These are phyloP conservation scores for Drosophila neonasuta DNA, from an alignment of 2,888 invertebrate genomes.

Conservation along the genomic window DNA sequence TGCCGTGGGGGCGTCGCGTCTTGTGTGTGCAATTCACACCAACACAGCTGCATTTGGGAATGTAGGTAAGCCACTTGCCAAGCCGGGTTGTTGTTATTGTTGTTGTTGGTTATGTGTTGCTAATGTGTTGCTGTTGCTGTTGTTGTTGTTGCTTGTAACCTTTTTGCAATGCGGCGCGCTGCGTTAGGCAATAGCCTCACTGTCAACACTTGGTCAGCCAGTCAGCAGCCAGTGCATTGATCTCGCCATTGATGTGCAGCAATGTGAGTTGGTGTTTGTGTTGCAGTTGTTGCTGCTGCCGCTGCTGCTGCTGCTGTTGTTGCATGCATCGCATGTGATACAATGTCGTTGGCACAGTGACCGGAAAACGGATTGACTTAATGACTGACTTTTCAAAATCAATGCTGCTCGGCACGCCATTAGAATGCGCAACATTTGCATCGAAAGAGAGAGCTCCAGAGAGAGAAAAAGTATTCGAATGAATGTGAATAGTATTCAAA, in stretches of 20 bases:
- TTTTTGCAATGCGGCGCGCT: slow-evolving; percentile 67
- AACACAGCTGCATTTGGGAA: slow-evolving; percentile 65
- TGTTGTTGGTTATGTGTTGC: slow-evolving; percentile 19
- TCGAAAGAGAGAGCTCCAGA: slow-evolving; percentile 5
- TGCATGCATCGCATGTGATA: slow-evolving; percentile 63
- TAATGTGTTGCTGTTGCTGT: slow-evolving; percentile 22
- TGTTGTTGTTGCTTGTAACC: slow-evolving; percentile 63
- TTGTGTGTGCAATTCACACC: slow-evolving; percentile 68
- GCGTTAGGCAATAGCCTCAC: slow-evolving; percentile 72
- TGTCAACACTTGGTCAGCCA: slow-evolving; percentile 60
- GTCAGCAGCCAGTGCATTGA: slow-evolving; percentile 57
- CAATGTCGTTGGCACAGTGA: slow-evolving; percentile 80
- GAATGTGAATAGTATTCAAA: too few species aligned
- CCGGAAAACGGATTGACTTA: slow-evolving; percentile 80
- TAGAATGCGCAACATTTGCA: slow-evolving; percentile 46
- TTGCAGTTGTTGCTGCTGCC: slow-evolving; percentile 29
- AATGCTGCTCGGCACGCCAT: slow-evolving; percentile 44
- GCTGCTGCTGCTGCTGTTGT: slow-evolving; percentile 26
- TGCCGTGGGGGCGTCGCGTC: slow-evolving; percentile 58
- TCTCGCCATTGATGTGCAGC: slow-evolving; percentile 56
- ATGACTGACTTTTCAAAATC: slow-evolving; percentile 79
- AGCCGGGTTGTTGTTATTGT: slow-evolving; percentile 45
- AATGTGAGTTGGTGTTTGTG: not conserved
- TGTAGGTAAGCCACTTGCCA: slow-evolving; percentile 76
- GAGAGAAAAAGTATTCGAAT: slow-evolving; percentile 1